Conservation (phyloP, 2,113 vertebrate genomes). For the Chionodraco myersi region DNA sequence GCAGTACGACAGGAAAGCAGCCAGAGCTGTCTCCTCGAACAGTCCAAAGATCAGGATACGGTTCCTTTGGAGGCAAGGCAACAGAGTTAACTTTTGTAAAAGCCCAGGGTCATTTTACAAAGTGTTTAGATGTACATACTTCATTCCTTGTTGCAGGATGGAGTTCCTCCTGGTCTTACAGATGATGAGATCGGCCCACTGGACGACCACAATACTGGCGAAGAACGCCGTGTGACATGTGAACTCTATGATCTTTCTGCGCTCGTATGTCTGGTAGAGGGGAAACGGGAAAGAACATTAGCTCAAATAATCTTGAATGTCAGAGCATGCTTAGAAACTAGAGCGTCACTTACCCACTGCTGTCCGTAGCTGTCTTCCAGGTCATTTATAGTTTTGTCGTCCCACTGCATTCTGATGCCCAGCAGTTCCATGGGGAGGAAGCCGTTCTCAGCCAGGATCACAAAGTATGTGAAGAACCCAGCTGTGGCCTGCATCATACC, state of each 20-base stretch:
- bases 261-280: conserved; percentile 88
- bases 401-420: conserved; percentile 90
- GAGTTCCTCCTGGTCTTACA: conserved; percentile 95
- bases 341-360: conserved; percentile 88
- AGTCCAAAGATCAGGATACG: conserved; percentile 87
- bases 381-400: conserved; percentile 89
- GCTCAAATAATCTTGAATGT: background rate
- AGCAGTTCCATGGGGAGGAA: conserved; percentile 90
- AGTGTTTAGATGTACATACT: conserved; percentile 78
- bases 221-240: conserved; percentile 96
- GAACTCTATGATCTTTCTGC: conserved; percentile 93
- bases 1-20: conserved; percentile 86
- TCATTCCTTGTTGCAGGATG: conserved; percentile 94
- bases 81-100: background rate
- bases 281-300: background rate
- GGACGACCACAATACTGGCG: conserved; percentile 91
- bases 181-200: conserved; percentile 95
- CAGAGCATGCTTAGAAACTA: background rate
- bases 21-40: conserved; percentile 86
- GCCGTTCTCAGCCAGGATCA: conserved; percentile 96
- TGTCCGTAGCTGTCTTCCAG: conserved; percentile 91
- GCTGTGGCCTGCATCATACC: conserved; percentile 95
- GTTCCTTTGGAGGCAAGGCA: conserved; percentile 70
- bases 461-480: conserved; percentile 96
- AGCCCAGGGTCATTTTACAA: too few relatives aligned